Evolutionary conservation across 1,140 invertebrate genomes (phyloP).

Genomic region (Wiebesia pumilae): DNA sequence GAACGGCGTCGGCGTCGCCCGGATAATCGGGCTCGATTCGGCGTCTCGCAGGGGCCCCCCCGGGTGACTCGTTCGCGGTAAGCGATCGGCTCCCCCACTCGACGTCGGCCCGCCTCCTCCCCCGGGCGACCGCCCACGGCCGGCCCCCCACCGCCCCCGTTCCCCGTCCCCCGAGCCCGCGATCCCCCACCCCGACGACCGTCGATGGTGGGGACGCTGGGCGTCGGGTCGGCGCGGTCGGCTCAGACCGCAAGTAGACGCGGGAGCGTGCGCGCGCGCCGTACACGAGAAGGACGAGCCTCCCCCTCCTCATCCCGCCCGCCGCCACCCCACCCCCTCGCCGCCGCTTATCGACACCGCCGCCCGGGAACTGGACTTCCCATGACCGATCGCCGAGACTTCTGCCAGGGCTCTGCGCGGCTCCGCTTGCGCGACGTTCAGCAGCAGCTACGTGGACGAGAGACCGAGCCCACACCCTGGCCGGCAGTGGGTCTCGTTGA

Average conservation of each 20-base stretch:
- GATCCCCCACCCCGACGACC: not conserved
- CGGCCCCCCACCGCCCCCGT: not conserved
- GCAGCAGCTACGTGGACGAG: not conserved
- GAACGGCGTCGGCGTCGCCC: not conserved
- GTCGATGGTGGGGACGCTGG: slow-evolving; percentile 17
- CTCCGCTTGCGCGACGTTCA: not conserved
- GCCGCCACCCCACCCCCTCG: not conserved
- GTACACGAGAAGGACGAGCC: slow-evolving; percentile 2
- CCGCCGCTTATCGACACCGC: not conserved
- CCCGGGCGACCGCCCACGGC: slow-evolving; percentile 5
- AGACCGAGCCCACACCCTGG: not conserved
- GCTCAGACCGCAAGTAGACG: slow-evolving; percentile 54
- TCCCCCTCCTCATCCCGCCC: not conserved
- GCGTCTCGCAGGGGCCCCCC: not conserved
- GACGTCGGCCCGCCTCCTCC: not conserved
- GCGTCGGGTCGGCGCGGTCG: slow-evolving; percentile 25
- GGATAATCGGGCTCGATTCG: slow-evolving; percentile 10
- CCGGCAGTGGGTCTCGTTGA: too few species aligned
- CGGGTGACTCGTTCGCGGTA: not conserved
- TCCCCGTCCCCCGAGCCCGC: too few species aligned
- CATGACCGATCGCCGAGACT: not conserved
- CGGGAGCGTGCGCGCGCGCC: slow-evolving; percentile 48
- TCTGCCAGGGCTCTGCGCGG: slow-evolving; percentile 4
- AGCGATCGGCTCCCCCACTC: not conserved
- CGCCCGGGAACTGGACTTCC: not conserved